These are phyloP conservation scores for Typhlomys cinereus DNA, from an alignment of 2,113 vertebrate species.

Conservation along the genomic window DNA sequence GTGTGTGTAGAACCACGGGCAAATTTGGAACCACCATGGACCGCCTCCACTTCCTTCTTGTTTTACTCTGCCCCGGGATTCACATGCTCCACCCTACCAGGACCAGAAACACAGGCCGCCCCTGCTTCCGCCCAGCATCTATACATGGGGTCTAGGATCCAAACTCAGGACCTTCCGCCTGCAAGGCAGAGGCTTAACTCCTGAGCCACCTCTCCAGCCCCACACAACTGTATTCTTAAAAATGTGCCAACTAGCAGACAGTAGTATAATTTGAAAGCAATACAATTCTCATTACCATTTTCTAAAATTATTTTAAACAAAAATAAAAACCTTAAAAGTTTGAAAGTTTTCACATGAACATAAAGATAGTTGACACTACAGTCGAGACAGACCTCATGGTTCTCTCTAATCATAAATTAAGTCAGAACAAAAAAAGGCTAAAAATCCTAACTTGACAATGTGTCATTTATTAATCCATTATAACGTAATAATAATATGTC, in stretches of 20 bases:
- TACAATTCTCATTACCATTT: not conserved
- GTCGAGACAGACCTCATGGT: not conserved
- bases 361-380: not conserved
- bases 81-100: too few species aligned
- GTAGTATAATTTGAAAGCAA: not conserved
- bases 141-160: too few species aligned
- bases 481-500: not conserved
- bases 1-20: too few species aligned
- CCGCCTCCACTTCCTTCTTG: too few species aligned
- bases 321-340: not conserved
- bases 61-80: too few species aligned
- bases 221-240: not conserved
- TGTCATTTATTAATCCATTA: not conserved
- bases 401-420: conserved; percentile 15
- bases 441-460: not conserved
- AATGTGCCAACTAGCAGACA: not conserved
- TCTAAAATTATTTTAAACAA: not conserved
- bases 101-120: too few species aligned
- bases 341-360: not conserved
- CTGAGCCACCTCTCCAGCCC: too few species aligned
- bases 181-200: too few species aligned
- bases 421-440: not conserved
- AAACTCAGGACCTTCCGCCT: too few species aligned
- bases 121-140: too few species aligned
- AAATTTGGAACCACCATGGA: too few species aligned